Evolutionary conservation across 2,888 invertebrate genomes (phyloP).

Genomic region (Himalopsyche japonica): DNA sequence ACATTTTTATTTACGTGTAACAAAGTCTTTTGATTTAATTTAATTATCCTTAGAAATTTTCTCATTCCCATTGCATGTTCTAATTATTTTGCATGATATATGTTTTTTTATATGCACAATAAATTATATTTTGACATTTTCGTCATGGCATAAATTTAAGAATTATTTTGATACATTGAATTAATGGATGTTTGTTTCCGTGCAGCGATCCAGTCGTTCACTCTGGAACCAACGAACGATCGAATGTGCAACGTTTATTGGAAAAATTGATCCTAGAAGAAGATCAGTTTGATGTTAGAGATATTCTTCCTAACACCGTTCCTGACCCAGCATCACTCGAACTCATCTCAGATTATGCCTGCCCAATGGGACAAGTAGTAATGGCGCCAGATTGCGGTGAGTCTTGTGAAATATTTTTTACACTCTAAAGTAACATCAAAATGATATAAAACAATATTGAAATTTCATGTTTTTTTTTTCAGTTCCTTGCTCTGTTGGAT

Average conservation of each 20-base stretch:
- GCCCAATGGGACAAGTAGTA: conserved; percentile 91
- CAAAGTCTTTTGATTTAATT: too few species aligned
- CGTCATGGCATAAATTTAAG: neutral
- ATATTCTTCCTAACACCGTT: conserved; percentile 90
- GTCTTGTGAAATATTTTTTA: conserved; percentile 41
- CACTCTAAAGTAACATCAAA: neutral
- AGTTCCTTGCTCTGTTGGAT: conserved; percentile 92
- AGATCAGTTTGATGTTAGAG: conserved; percentile 91
- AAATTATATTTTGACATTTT: neutral
- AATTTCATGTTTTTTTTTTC: conserved; percentile 18
- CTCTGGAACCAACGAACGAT: conserved; percentile 83
- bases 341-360: conserved; percentile 89
- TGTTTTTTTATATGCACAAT: neutral
- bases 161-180: neutral
- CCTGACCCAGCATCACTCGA: conserved; percentile 88
- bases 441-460: neutral
- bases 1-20: too few species aligned
- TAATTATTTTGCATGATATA: neutral
- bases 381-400: conserved; percentile 91
- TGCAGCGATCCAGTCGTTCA: conserved; percentile 87
- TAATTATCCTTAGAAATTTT: too few species aligned
- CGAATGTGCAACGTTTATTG: conserved; percentile 79
- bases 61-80: neutral
- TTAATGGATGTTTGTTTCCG: conserved; percentile 39
- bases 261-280: conserved; percentile 91